A percentile compares a stretch with the other conserved stretches of the same genome.
Conservation (phyloP, 2,888 invertebrate genomes). For the Epicampocera succincta region DNA sequence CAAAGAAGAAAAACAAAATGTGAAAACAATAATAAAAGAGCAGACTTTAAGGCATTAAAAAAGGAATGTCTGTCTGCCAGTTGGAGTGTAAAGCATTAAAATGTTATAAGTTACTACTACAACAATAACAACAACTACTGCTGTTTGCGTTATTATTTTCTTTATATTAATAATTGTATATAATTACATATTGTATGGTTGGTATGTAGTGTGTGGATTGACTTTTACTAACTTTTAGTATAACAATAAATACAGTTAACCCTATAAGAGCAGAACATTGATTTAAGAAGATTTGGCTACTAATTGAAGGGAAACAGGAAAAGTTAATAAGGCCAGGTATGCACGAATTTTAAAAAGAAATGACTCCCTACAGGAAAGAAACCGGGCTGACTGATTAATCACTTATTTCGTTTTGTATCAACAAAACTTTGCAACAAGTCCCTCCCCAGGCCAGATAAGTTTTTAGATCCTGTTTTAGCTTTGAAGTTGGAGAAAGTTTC, state of each 20-base stretch:
- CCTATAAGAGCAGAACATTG: neutral
- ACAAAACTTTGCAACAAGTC: too few relatives aligned
- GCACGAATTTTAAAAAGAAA: too few relatives aligned
- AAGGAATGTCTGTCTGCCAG: neutral
- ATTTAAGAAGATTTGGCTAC: neutral
- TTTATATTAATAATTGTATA: slow-evolving; percentile 55
- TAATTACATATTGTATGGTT: slow-evolving; percentile 37
- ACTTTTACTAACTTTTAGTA: neutral
- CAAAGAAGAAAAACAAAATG: neutral
- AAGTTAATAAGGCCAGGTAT: too few relatives aligned
- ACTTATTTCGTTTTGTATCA: too few relatives aligned
- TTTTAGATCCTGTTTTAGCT: too few relatives aligned
- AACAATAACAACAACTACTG: too few relatives aligned
- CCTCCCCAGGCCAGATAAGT: too few relatives aligned
- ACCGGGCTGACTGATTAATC: too few relatives aligned
- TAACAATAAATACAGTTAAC: neutral
- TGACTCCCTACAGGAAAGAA: too few relatives aligned
- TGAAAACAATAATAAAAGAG: slow-evolving; percentile 1
- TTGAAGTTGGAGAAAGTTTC: too few relatives aligned
- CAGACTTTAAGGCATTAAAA: slow-evolving; percentile 50
- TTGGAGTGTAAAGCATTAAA: slow-evolving; percentile 22
- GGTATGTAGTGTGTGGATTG: slow-evolving; percentile 20
- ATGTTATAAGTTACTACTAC: slow-evolving; percentile 15
- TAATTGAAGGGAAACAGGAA: neutral
- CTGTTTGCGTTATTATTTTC: slow-evolving; percentile 12